Percentiles rank a stretch among this genome's conserved stretches.
Conservation (phyloP, 1,140 invertebrate species). For the Hypothenemus hampei region DNA sequence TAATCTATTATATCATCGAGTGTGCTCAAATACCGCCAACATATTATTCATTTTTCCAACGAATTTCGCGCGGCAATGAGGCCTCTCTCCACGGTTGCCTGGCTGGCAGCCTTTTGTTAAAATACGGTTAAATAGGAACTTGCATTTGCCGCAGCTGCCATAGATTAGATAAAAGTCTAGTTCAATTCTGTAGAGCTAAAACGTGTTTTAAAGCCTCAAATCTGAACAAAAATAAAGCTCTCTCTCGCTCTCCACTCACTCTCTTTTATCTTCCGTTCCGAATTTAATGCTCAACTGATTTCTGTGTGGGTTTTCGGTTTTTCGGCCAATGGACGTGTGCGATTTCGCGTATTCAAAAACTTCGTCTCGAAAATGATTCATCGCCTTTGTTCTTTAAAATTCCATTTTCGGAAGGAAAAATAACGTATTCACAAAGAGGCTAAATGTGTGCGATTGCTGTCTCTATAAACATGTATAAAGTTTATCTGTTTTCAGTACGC, state of each 20-base stretch:
- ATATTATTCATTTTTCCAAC: slow-evolving; percentile 26
- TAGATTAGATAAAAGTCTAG: slow-evolving; percentile 31
- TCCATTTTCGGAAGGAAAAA: neutral
- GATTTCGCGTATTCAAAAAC: slow-evolving; percentile 18
- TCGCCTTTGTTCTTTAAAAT: slow-evolving; percentile 7
- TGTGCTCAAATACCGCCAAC: slow-evolving; percentile 19
- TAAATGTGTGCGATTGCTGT: neutral
- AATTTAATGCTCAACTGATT: slow-evolving; percentile 29
- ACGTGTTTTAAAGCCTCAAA: slow-evolving; percentile 30
- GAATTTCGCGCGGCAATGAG: no score
- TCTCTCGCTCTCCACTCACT: no score
- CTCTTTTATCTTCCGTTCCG: slow-evolving; percentile 24
- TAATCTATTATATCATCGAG: slow-evolving; percentile 24
- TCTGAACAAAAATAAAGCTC: slow-evolving; percentile 28
- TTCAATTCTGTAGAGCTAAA: slow-evolving; percentile 28
- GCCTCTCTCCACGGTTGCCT: slow-evolving; percentile 21
- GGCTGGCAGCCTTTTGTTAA: slow-evolving; percentile 27
- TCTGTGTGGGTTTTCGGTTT: slow-evolving; percentile 22
- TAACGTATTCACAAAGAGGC: neutral
- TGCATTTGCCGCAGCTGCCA: slow-evolving; percentile 18
- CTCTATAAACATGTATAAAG: no score
- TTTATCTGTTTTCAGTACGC: no score
- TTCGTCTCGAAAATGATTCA: slow-evolving; percentile 14
- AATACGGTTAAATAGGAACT: slow-evolving; percentile 28
- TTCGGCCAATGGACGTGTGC: slow-evolving; percentile 7